Base-by-base conservation (phyloP, 2,797 vertebrate genomes). In the Tangara arthus region DNA sequence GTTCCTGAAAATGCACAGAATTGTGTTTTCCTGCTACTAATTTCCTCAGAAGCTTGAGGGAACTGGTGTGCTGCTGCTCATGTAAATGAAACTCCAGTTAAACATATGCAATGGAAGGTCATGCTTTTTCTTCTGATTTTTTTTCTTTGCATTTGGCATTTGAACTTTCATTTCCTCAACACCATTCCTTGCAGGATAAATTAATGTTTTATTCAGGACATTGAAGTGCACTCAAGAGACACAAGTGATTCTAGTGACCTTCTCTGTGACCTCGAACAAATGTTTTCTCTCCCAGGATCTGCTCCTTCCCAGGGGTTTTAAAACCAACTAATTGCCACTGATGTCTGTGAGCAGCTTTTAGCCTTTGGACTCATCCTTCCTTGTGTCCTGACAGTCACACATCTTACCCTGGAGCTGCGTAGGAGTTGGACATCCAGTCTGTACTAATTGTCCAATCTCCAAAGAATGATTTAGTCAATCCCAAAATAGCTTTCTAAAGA, bases 401-500 rank as follows among this genome's bases (percentile, higher is more conserved):
- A 47, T 83, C 81, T 89, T 19, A 44, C 56, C 22, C 68, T 66
- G 53, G 27, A 77, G 60, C 64, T 69, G 30, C 42, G 41, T 22
- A 81, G 64, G 56, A 57, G 42, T 30, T 79, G 91, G 66, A 86
- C 55, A 76, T 52, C 65, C 79, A 73, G 49, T 65, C 69, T 71
- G 32, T 78, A 77, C 83, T 94, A 86, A 83, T 69, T 86, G 72
- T 83, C 69, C 84, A 34, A 27, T 72, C 65, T 88, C 59, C 57
- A 71, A 90, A 69, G 86, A 78, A 69, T 65, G 42, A 90, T 90
- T 86, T 90, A 90, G 85, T 65, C 61, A 46, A 44, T 75, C 57
- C 55, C 42, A 90, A 93, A 94, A 95, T 83, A 95, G 55, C 69
- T 91, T 78, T 82, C 79, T 83, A 71, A 88, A 88, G 85, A 71